A percentile compares a stretch with the other conserved stretches of the same genome.
Evolutionary conservation across 2,888 invertebrate species (phyloP).

Genomic region (Hemistola chrysoprasaria): DNA sequence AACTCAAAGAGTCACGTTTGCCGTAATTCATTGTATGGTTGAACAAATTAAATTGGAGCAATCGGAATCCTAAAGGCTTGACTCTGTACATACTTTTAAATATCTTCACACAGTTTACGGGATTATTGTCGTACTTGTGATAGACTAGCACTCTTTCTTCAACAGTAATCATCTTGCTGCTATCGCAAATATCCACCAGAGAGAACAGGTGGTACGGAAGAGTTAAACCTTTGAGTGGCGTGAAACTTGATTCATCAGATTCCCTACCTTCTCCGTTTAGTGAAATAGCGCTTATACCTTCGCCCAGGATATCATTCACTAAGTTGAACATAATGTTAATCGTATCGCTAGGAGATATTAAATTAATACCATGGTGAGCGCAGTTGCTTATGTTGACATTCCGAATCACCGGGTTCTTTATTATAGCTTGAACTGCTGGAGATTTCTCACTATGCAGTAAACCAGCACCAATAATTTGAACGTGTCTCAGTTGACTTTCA

Average conservation of each 20-base stretch:
- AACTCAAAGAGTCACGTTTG: constrained; percentile 90
- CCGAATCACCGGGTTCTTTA: constrained; percentile 91
- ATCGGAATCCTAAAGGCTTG: constrained; percentile 94
- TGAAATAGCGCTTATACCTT: constrained; percentile 94
- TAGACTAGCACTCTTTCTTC: constrained; percentile 95
- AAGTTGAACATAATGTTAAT: constrained; percentile 89
- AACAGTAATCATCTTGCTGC: constrained; percentile 94
- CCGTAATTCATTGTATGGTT: constrained; percentile 92
- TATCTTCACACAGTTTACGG: constrained; percentile 98
- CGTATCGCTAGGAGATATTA: constrained; percentile 93
- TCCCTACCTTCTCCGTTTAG: constrained; percentile 96
- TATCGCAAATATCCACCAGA: constrained; percentile 97
- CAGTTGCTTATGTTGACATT: constrained; percentile 92
- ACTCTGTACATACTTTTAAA: constrained; percentile 93
- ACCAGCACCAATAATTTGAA: constrained; percentile 96
- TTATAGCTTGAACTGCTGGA: constrained; percentile 94
- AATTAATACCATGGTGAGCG: constrained; percentile 95
- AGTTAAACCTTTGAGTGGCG: constrained; percentile 90
- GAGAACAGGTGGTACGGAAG: constrained; percentile 96
- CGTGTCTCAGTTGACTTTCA: constrained; percentile 90
- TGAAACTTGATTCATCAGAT: constrained; percentile 93
- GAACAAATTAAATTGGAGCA: constrained; percentile 95
- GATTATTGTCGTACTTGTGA: constrained; percentile 98
- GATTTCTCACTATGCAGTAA: constrained; percentile 97
- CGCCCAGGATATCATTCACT: constrained; percentile 91